A percentile compares a stretch with the other conserved stretches of the same genome.
Conservation (phyloP, 1,140 invertebrate genomes). For the Globodera ellingtonae region DNA sequence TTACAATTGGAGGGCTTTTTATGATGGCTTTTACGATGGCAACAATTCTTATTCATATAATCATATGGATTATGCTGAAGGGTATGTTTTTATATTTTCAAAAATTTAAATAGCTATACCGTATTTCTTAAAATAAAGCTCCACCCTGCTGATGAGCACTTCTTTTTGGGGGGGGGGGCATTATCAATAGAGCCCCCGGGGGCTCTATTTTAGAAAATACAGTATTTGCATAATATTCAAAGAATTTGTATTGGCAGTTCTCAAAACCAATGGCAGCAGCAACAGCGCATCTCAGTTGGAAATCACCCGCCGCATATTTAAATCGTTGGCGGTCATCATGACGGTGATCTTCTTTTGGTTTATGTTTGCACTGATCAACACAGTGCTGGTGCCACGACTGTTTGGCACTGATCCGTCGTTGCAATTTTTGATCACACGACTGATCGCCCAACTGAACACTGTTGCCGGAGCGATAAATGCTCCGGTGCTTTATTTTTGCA, state of each 20-base stretch:
- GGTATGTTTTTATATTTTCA: not conserved
- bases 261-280: not conserved
- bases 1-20: not conserved
- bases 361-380: not conserved
- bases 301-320: conserved; percentile 6
- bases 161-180: no score
- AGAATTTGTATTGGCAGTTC: not conserved
- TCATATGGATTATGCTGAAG: not conserved
- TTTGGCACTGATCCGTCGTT: conserved; percentile 8
- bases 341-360: conserved; percentile 6
- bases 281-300: not conserved
- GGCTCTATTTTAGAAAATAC: no score
- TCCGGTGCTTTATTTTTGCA: conserved; percentile 22
- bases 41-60: not conserved
- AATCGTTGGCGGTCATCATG: not conserved
- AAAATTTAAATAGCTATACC: not conserved
- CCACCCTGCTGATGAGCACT: no score
- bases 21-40: not conserved
- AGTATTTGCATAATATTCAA: no score
- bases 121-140: no score
- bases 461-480: conserved; percentile 16
- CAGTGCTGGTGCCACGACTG: not conserved
- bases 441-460: conserved; percentile 15
- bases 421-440: conserved; percentile 2
- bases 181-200: no score